Evolutionary conservation across 1,140 invertebrate species (phyloP), one percentile per base, ranked within the genome.

Genomic region (Aphidius gifuensis): DNA sequence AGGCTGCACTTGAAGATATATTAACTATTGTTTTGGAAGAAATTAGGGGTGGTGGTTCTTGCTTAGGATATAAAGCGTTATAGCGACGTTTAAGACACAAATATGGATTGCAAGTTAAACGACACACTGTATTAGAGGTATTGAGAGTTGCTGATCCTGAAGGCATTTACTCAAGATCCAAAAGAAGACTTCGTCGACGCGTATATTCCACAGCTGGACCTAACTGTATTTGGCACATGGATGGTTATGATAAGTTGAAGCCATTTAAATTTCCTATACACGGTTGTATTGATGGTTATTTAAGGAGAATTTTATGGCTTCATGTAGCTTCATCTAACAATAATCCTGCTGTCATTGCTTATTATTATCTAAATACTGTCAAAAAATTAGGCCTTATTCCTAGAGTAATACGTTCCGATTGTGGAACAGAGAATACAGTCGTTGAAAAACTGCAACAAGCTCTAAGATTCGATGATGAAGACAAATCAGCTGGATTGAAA

Each of bases 211-310:
- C n/a, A n/a, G n/a, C n/a, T n/a, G n/a, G n/a, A n/a, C n/a, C n/a
- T n/a, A n/a, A n/a, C n/a, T n/a, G n/a, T n/a, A n/a, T n/a, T n/a
- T n/a, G n/a, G n/a, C n/a, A n/a, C 5, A 55, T 74, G 1, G 71
- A 77, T 64, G 66, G 57, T 0, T 73, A 72, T 64, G 71, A 74
- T 55, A 74, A 75, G 58, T 62, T 74, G 3, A 75, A 74, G 58
- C 69, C 65, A 16, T 74, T 66, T 65, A 71, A 69, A 9, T 60
- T 75, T 11, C 64, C 64, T 43, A 69, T 75, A 9, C 62, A 71
- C 59, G 68, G 66, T 1, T 74, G 70, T 48, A 72, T 60, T 5
- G 58, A 60, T 23, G 40, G 58, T n/a, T 60, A 50, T 50, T 60
- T 40, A 8, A 23, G 38, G 21, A 51, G 38, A 51, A 51, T 51